Evolutionary conservation across 2,888 invertebrate genomes (phyloP).

Genomic region (Pyralis farinalis): DNA sequence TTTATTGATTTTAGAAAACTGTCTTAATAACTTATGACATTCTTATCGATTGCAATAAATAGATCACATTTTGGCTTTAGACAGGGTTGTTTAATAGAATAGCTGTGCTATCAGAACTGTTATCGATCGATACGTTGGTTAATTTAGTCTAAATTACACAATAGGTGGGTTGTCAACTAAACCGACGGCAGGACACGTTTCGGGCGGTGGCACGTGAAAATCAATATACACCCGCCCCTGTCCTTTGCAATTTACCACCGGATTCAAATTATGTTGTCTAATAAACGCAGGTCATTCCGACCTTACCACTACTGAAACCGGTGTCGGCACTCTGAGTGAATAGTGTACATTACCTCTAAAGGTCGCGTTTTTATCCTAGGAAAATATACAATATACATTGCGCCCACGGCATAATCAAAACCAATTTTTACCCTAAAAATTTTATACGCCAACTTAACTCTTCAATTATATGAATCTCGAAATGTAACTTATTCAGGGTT

Average conservation of each 20-base stretch:
- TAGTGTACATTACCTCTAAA: constrained; percentile 2
- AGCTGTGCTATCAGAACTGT: neutral
- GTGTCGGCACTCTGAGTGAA: neutral
- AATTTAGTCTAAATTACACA: constrained; percentile 17
- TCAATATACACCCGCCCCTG: constrained; percentile 28
- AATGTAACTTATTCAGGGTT: too few species aligned
- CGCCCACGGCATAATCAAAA: too few species aligned
- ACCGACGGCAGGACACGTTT: constrained; percentile 21
- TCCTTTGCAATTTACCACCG: constrained; percentile 10
- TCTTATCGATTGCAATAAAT: neutral
- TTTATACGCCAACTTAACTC: too few species aligned
- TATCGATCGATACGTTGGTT: constrained; percentile 8
- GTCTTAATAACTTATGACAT: neutral
- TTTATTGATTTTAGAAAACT: constrained; percentile 1
- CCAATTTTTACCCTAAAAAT: too few species aligned
- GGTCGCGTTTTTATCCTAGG: too few species aligned
- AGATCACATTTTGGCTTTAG: neutral
- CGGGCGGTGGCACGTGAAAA: constrained; percentile 29
- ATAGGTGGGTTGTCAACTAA: constrained; percentile 10
- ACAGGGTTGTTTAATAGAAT: neutral
- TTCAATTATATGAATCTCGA: too few species aligned
- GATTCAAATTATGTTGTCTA: constrained; percentile 20
- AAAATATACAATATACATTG: too few species aligned
- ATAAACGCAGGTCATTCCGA: constrained; percentile 7
- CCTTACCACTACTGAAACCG: neutral